Evolutionary conservation across 2,888 invertebrate species (phyloP), one percentile per base, ranked within the genome.

Genomic region (Drosophila subsilvestris): DNA sequence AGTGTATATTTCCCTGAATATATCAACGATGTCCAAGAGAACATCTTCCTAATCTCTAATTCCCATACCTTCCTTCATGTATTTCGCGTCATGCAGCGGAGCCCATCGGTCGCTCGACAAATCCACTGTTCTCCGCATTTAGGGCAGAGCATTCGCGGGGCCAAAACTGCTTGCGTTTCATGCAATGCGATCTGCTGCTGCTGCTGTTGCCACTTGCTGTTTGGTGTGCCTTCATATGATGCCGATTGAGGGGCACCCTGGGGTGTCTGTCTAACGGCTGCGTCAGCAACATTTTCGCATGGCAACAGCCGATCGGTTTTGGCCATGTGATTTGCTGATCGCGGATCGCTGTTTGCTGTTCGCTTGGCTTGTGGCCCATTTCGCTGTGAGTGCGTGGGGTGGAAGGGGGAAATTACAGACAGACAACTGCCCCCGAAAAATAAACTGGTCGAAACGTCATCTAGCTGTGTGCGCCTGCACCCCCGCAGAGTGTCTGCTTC

Each of bases 261-360:
- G 53, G 7, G 6, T n/a, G 37, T 10, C 22, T 63, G 58, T 85
- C 61, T 57, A 45, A 27, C 66, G 47, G 59, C 77, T 56, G 63
- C 67, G 70, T 86, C 81, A 86, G 70, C 81, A 53, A 32, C 20
- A 45, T 63, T 66, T 86, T 75, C 50, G 85, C 79, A 53, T 81
- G 49, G 87, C 79, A 86, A 86, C 86, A 18, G 45, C 51, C 32
- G n/a, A 17, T 32, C 20, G 32, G 32, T 67, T 70, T 71, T 62
- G 86, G 66, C 68, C 80, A 75, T 78, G 80, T 80, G 76, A 50
- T 51, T 56, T 56, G 53, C 50, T n/a, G 59, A 44, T 29, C 29
- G 32, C 8, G 9, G 14, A 1, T 53, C 59, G 53, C 50, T 14
- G 59, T 32, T 27, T 18, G 14, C 32, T 32, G 14, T 5, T 48